phyloP scores from a whole-genome alignment of 2,113 vertebrate genomes.

The Scomber japonicus region DNA sequence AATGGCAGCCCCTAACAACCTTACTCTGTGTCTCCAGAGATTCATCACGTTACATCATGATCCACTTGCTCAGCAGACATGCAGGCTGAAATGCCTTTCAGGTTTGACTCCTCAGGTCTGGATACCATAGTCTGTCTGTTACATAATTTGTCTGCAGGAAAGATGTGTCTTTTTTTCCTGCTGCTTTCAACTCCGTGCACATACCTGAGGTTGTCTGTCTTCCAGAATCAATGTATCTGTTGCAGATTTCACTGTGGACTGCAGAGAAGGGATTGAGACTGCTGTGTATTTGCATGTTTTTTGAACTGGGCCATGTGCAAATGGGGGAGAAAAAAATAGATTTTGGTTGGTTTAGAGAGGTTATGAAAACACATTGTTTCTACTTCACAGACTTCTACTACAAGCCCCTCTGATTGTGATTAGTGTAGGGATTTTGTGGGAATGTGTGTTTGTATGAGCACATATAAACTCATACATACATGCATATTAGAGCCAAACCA shows the following conservation, averaged over 20 bases:
- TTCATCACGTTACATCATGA: slow-evolving; percentile 71
- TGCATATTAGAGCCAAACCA: too few relatives aligned
- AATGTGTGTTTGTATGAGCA: not conserved
- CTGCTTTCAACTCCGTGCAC: slow-evolving; percentile 20
- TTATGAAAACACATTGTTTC: slow-evolving; percentile 68
- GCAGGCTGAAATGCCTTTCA: slow-evolving; percentile 58
- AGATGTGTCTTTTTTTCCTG: slow-evolving; percentile 29
- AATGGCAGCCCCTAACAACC: slow-evolving; percentile 36
- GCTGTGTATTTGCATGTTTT: slow-evolving; percentile 52
- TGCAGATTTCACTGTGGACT: slow-evolving; percentile 37
- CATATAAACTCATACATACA: too few relatives aligned
- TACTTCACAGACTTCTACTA: slow-evolving; percentile 47
- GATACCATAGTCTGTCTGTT: slow-evolving; percentile 56
- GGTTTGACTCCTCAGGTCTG: slow-evolving; percentile 60
- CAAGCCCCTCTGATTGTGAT: slow-evolving; percentile 17
- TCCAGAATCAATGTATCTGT: slow-evolving; percentile 56
- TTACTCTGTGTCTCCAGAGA: slow-evolving; percentile 55
- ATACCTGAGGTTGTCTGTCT: slow-evolving; percentile 70
- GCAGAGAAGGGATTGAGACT: slow-evolving; percentile 25
- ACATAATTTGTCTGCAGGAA: slow-evolving; percentile 70
- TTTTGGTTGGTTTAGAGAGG: slow-evolving; percentile 48
- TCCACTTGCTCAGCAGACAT: slow-evolving; percentile 69
- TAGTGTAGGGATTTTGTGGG: not conserved
- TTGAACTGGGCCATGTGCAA: slow-evolving; percentile 64
- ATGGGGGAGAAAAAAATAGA: slow-evolving; percentile 43